Base-by-base conservation (phyloP, 2,113 vertebrate species). In the Arvicanthis niloticus region DNA sequence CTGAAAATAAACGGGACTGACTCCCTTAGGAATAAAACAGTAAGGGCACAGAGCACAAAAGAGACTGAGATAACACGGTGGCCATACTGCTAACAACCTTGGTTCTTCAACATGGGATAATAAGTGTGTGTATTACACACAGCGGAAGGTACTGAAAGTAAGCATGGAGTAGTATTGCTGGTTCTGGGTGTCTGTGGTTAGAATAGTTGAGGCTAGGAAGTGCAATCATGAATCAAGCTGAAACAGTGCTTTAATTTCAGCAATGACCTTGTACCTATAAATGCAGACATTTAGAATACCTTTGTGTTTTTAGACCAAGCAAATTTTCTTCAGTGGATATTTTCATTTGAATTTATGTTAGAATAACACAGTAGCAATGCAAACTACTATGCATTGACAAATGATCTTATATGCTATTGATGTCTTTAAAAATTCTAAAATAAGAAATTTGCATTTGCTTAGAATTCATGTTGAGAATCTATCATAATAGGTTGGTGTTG, bases 321-420 rank as follows among this genome's bases (percentile, higher is more conserved):
- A 82, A 16, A 73, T 86, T 88, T 10, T 40, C 16, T n/a, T 87
- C 58, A 51, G 21, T 67, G 42, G 3, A 16, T 80, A 53, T 60
- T 93, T 93, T 85, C 19, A 40, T 87, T 70, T 81, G 73, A 77
- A 90, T 87, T 67, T 48, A 10, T 77, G 48, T 77, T 62, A 65
- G 12, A 26, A n/a, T n/a, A 51, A 42, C 13, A 62, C 24, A 40
- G 56, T 51, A 90, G 31, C 29, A 65, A 34, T 77, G 40, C 16
- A 77, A 48, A 51, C 42, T 51, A 77, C 21, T 37, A 58, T 40
- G 48, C n/a, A 34, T 58, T 93, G 95, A 73, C 26, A 95, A 53
- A 65, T 87, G 7, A 3, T 87, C 37, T 89, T 62, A 45, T 81
- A 45, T 60, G n/a, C 16, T 37, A 90, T 37, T n/a, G 8, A 70